Conservation (phyloP, 2,797 vertebrate genomes). For the Chaenodraco wilsoni region DNA sequence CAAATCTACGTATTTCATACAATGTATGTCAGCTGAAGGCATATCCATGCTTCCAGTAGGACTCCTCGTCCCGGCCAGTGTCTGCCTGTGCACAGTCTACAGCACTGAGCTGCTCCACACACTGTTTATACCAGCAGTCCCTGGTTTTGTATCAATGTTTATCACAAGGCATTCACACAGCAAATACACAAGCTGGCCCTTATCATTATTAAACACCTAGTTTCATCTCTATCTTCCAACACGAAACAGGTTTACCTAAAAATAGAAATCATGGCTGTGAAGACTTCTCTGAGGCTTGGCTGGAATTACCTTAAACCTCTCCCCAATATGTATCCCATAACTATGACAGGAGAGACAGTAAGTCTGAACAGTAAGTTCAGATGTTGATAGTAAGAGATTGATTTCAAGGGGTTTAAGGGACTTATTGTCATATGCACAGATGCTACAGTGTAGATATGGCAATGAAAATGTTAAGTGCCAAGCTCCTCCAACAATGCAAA, state of each 20-base stretch:
- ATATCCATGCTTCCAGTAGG: background rate
- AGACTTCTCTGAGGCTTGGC: background rate
- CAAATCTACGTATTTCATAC: background rate
- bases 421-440: too few relatives aligned
- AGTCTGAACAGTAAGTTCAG: slow-evolving; percentile 7
- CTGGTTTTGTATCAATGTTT: slow-evolving; percentile 27
- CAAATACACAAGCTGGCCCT: slow-evolving; percentile 36
- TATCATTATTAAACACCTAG: slow-evolving; percentile 31
- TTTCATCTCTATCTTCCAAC: background rate
- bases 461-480: too few relatives aligned
- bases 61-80: background rate
- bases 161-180: slow-evolving; percentile 51
- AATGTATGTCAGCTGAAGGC: background rate
- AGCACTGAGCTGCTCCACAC: slow-evolving; percentile 24
- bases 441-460: too few relatives aligned
- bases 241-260: background rate
- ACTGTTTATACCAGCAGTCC: slow-evolving; percentile 44
- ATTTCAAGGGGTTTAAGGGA: background rate
- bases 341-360: slow-evolving; percentile 16
- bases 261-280: background rate
- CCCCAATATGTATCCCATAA: slow-evolving; percentile 13
- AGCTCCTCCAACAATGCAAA: too few relatives aligned
- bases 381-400: background rate
- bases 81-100: background rate
- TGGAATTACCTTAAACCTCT: slow-evolving; percentile 12